Evolutionary conservation across 2,797 vertebrate genomes (phyloP), one percentile per base, ranked within the genome.

Genomic region (Galaxias olidus): DNA sequence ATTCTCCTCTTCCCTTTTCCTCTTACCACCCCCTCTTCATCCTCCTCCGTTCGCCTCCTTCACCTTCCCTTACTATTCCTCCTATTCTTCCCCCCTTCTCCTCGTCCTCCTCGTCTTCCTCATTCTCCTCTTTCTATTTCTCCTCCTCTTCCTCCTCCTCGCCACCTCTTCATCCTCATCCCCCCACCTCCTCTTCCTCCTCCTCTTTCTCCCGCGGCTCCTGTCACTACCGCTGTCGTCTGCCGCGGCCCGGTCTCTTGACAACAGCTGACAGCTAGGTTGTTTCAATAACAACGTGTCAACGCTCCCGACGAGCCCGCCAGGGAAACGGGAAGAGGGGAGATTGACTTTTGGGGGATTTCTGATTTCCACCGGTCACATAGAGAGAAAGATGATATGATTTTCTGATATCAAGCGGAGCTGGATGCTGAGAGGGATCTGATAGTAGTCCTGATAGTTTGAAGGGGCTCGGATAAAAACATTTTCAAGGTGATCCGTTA

Each of bases 211-310:
- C 61, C 43, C 45, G 13, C 17, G 47, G 48, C 14, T 11, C 61
- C 52, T 61, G 53, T 71, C 53, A 65, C 48, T 52, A 14, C 53
- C 45, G 57, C 58, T 71, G 44, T 49, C 4, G 56, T 56, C 53
- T 46, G 7, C 14, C 64, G 62, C 56, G 47, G 60, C 46, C 56
- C 59, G 61, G 58, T 65, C 15, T 18, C 18, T 68, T 55, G 30
- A 61, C 30, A 50, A 17, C 1, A 41, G 15, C 10, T 68, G 65
- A 64, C 52, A 65, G 61, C 56, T n/a, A 61, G 51, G 50, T 56
- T 65, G 63, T 63, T 61, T 55, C 61, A 63, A 46, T 56, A 54
- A 49, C 61, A 51, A 18, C 55, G 13, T 51, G 53, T 63, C 44
- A 30, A 45, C 18, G 17, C 10, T 18, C 10, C 18, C 43, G 10